Base-by-base conservation (phyloP, 2,113 vertebrate species). In the Echinops telfairi region DNA sequence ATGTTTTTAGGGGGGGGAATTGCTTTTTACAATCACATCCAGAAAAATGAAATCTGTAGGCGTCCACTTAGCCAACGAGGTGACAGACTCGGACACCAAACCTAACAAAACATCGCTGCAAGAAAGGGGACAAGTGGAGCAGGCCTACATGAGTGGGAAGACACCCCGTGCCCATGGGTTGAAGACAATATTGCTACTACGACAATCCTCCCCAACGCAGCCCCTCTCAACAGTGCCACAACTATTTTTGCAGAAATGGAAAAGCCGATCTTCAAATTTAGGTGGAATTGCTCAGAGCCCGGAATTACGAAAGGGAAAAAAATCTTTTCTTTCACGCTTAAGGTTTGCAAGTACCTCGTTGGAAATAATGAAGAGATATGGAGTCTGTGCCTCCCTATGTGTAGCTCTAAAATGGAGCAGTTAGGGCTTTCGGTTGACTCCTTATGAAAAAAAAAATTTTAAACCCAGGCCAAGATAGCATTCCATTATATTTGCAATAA, bases 311-410 rank as follows among this genome's bases (percentile, higher is more conserved):
- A 71, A 33, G 31, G 23, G 22, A 22, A 1, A 36, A 33, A 19
- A 73, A 96, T 94, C 76, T 95, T 91, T 91, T 90, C 71, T 53
- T 86, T 73, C 16, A 43, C 76, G 79, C 47, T 88, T 83, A 66
- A 88, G 68, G 23, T 91, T 85, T 86, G 93, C 82, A 90, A 47
- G 70, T 75, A 78, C 47, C 19, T 76, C 38, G 7, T 68, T 87
- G 7, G 62, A 9, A 12, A 83, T 58, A 75, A 86, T 38, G 31
- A 92, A 84, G n/a, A 73, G 62, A 89, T 78, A 79, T 84, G 57
- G 60, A 38, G 83, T 86, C 58, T 84, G 11, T 22, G 68, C 66
- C 73, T 93, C 85, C 31, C 40, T 47, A 77, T 33, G 38, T 47
- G 17, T 64, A 57, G 8, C 64, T 85, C 6, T 64, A 88, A 95